Conservation (phyloP, 2,113 vertebrate species). For the Equus quagga region DNA sequence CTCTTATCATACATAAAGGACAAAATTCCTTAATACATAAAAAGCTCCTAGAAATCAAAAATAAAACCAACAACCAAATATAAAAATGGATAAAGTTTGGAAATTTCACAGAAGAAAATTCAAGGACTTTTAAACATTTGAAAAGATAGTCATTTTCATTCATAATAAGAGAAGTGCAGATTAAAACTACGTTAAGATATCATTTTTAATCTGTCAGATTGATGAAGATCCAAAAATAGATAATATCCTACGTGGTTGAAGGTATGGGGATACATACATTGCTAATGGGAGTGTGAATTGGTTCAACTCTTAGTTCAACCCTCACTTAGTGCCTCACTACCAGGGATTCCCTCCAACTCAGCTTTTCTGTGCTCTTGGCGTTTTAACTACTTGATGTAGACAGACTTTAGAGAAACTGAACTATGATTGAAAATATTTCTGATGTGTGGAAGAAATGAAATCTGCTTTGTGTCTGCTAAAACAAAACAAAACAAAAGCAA, state of each 20-base stretch:
- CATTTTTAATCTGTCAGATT: background rate
- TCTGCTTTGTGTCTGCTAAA: constrained; percentile 23
- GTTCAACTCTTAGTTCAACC: background rate
- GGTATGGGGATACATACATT: background rate
- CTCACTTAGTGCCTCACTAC: background rate
- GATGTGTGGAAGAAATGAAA: constrained; percentile 43
- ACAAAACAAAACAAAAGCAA: background rate
- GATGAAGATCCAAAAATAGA: background rate
- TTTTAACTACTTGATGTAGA: constrained; percentile 41
- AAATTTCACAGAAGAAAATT: constrained; percentile 34
- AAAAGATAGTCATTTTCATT: constrained; percentile 2
- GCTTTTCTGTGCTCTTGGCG: constrained; percentile 37
- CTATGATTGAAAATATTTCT: constrained; percentile 61
- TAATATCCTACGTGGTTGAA: background rate
- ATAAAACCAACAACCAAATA: constrained; percentile 7
- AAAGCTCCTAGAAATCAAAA: background rate
- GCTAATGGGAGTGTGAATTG: background rate
- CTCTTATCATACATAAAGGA: background rate
- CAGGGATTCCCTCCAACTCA: background rate
- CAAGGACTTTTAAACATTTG: constrained; percentile 18
- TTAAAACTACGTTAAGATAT: background rate
- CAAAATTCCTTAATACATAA: background rate
- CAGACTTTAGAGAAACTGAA: background rate
- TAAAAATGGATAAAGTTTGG: background rate
- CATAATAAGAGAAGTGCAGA: background rate